Percentiles rank a stretch among this genome's conserved stretches.
Evolutionary conservation across 2,797 vertebrate species (phyloP).

Genomic region (Sebastes itinus): DNA sequence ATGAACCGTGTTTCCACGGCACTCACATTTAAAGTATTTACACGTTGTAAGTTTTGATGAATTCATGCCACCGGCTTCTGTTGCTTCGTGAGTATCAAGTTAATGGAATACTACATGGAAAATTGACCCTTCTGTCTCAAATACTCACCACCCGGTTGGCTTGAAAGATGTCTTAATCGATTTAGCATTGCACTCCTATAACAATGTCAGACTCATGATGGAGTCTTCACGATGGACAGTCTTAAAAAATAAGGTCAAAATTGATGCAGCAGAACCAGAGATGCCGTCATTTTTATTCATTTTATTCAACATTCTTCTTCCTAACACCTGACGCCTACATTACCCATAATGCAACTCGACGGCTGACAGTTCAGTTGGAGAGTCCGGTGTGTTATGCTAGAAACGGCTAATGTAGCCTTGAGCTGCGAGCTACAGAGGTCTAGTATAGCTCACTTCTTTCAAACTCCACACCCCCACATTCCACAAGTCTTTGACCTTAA

Average conservation of each 20-base stretch:
- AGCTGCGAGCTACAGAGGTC: background rate
- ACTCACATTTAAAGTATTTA: conserved; percentile 17
- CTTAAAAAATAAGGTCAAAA: too few relatives aligned
- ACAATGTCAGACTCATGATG: background rate
- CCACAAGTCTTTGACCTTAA: background rate
- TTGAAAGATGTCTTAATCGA: background rate
- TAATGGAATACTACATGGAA: background rate
- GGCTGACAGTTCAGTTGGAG: background rate
- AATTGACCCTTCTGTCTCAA: background rate
- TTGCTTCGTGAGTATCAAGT: background rate
- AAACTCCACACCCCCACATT: background rate
- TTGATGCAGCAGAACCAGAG: too few relatives aligned
- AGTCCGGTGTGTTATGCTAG: background rate
- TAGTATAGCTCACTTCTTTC: background rate
- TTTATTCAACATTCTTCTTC: background rate
- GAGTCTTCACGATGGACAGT: too few relatives aligned
- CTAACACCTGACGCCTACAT: background rate
- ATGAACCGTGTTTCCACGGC: background rate
- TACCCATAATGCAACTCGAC: background rate
- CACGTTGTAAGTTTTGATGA: background rate
- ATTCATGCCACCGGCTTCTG: conserved; percentile 5
- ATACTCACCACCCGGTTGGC: background rate
- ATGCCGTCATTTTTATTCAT: background rate
- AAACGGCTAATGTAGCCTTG: background rate
- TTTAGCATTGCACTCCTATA: background rate